A percentile compares a stretch with the other conserved stretches of the same genome.
These are phyloP conservation scores for Parauchenoglanis ngamensis DNA, from an alignment of 2,797 vertebrate genomes.

Conservation along the genomic window DNA sequence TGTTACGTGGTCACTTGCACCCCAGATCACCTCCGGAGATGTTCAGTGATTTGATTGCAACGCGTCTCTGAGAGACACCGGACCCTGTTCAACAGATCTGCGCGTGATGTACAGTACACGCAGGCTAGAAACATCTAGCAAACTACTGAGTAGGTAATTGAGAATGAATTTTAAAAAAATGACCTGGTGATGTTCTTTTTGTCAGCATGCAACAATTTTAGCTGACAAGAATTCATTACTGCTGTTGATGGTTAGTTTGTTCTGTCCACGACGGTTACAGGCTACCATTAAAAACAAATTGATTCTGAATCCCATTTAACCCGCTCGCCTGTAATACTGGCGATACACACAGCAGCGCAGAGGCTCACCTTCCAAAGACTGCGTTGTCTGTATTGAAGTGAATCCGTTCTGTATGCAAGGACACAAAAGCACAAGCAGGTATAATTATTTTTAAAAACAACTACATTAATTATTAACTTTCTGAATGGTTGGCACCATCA, in stretches of 20 bases:
- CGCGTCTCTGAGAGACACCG: background rate
- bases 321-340: no score
- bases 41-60: no score
- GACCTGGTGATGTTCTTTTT: background rate
- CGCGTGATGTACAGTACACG: background rate
- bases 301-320: background rate
- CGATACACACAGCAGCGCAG: background rate
- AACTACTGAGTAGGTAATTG: no score
- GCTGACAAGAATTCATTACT: background rate
- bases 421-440: conserved; percentile 42
- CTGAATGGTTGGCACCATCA: background rate
- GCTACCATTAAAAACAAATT: background rate
- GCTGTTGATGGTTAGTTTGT: background rate
- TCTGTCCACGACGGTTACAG: background rate
- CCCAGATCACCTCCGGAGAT: background rate
- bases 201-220: background rate
- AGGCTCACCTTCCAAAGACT: conserved; percentile 88
- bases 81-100: background rate
- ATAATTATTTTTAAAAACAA: background rate
- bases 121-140: background rate
- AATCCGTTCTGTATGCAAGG: conserved; percentile 87
- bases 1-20: background rate
- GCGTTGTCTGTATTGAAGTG: conserved; percentile 86
- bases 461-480: background rate
- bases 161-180: background rate